A percentile compares a stretch with the other conserved stretches of the same genome.
Evolutionary conservation across 2,888 invertebrate species (phyloP).

Genomic region (Tetragonisca angustula): DNA sequence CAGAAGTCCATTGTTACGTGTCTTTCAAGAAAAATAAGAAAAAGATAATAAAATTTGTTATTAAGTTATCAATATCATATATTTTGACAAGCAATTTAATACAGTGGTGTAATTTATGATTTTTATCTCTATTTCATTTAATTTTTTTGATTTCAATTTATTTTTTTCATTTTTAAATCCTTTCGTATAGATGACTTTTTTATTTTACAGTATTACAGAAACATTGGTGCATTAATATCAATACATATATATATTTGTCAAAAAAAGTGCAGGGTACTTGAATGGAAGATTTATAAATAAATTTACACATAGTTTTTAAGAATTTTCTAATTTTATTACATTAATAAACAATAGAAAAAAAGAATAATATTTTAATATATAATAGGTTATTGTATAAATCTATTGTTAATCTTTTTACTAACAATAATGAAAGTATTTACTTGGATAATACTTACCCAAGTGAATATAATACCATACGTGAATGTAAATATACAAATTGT

Average conservation of each 20-base stretch:
- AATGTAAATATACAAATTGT: background rate
- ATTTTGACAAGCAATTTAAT: background rate
- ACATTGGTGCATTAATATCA: background rate
- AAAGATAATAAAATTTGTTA: constrained; percentile 2
- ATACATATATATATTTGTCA: background rate
- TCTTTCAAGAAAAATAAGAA: constrained; percentile 14
- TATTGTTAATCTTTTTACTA: background rate
- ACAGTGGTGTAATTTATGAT: background rate
- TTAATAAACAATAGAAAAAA: background rate
- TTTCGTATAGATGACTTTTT: background rate
- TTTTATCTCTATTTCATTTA: constrained; percentile 6
- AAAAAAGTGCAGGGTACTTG: background rate
- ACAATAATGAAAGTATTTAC: background rate
- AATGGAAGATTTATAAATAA: background rate
- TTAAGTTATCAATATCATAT: background rate
- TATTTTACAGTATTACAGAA: background rate
- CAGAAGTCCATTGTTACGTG: constrained; percentile 19
- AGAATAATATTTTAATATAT: background rate
- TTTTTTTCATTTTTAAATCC: background rate
- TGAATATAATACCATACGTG: background rate
- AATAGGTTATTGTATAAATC: background rate
- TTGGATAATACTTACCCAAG: background rate
- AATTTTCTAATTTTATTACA: background rate
- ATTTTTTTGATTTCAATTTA: background rate
- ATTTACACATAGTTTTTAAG: background rate